Evolutionary conservation across 2,797 vertebrate species (phyloP).

Genomic region (Pempheris klunzingeri): DNA sequence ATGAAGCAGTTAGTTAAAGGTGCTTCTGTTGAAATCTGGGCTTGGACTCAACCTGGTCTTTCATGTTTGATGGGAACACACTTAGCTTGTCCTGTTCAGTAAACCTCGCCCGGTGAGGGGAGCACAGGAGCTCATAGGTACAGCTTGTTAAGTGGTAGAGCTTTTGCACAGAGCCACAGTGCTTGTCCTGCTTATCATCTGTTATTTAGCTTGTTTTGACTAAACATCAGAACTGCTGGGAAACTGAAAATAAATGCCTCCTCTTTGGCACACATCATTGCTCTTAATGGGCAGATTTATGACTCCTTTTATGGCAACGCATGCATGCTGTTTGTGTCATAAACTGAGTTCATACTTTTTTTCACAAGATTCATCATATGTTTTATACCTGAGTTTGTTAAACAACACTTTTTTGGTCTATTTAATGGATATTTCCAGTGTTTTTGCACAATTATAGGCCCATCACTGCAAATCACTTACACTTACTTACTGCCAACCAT

Average conservation of each 20-base stretch:
- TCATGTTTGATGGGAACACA: slow-evolving; percentile 38
- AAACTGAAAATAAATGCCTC: slow-evolving; percentile 28
- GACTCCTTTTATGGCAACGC: slow-evolving; percentile 4
- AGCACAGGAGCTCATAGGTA: slow-evolving; percentile 5
- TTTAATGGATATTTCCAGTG: slow-evolving; percentile 8
- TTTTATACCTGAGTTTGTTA: background rate
- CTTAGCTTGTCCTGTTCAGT: slow-evolving; percentile 10
- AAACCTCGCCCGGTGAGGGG: slow-evolving; percentile 20
- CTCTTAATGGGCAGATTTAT: background rate
- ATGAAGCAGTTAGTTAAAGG: slow-evolving; percentile 12
- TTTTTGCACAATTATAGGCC: background rate
- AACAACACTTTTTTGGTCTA: background rate
- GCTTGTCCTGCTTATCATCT: slow-evolving; percentile 23
- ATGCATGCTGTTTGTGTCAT: background rate
- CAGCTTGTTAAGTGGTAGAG: slow-evolving; percentile 16
- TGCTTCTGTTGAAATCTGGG: slow-evolving; percentile 17
- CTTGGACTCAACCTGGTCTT: slow-evolving; percentile 23
- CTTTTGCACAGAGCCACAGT: slow-evolving; percentile 10
- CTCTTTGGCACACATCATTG: background rate
- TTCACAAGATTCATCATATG: background rate
- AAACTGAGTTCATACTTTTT: background rate
- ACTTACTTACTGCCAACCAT: background rate
- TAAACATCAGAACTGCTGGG: slow-evolving; percentile 33
- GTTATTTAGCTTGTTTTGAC: slow-evolving; percentile 35
- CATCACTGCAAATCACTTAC: slow-evolving; percentile 4